These are phyloP conservation scores for Lophotriccus pileatus DNA, from an alignment of 2,797 vertebrate species.

Conservation along the genomic window DNA sequence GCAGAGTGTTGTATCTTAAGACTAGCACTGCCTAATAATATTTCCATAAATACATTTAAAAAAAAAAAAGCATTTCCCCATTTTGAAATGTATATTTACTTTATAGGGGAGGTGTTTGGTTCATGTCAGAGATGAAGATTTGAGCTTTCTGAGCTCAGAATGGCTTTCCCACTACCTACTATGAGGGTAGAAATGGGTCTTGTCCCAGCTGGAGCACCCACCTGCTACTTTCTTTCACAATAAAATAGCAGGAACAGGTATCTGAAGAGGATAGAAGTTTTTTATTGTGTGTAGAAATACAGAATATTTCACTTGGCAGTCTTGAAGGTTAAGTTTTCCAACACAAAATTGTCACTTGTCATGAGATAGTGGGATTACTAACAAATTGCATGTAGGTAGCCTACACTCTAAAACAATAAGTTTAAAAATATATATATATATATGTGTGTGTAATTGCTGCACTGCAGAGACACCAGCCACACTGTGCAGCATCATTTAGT, in stretches of 20 bases:
- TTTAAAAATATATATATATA: neutral
- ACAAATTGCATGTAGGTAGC: neutral
- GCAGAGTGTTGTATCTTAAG: neutral
- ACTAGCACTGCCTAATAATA: neutral
- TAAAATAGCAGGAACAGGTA: neutral
- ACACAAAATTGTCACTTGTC: neutral
- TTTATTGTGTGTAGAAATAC: neutral
- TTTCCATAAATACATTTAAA: neutral
- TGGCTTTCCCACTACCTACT: neutral
- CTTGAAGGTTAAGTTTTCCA: neutral
- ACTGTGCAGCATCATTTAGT: too few relatives aligned
- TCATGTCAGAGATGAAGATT: neutral
- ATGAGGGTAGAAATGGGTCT: neutral
- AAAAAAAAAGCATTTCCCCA: neutral
- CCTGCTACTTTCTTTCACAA: neutral
- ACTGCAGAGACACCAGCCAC: rapidly evolving
- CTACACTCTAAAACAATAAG: neutral
- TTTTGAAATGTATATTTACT: neutral
- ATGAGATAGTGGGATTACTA: neutral
- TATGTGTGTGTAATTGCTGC: neutral
- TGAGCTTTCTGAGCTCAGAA: neutral
- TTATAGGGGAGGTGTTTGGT: neutral
- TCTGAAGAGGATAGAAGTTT: neutral
- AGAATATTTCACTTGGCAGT: neutral
- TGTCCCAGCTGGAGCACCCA: neutral